These are phyloP conservation scores for Fopius arisanus DNA, from an alignment of 1,140 invertebrate genomes.

Conservation along the genomic window DNA sequence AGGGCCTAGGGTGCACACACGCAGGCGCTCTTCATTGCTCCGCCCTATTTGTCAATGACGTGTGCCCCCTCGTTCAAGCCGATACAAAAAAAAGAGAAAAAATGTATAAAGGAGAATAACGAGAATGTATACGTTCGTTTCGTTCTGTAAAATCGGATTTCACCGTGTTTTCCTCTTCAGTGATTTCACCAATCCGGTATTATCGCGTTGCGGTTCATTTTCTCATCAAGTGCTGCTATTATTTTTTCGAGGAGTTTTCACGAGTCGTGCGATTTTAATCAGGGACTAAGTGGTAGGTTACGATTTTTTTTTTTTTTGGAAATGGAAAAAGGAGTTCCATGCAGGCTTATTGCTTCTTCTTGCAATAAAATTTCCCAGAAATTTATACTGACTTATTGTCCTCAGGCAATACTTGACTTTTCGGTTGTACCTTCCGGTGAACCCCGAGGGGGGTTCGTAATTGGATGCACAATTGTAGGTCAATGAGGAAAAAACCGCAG, in stretches of 20 bases:
- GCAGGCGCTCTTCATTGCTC: conserved; percentile 16
- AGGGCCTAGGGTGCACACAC: neutral
- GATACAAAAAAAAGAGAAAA: conserved; percentile 38
- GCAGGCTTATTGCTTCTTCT: too few species aligned
- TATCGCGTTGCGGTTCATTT: neutral
- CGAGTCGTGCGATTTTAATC: too few species aligned
- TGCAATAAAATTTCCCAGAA: neutral
- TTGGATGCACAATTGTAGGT: neutral
- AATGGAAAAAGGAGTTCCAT: too few species aligned
- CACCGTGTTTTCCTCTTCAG: conserved; percentile 9
- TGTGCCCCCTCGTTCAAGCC: conserved; percentile 30
- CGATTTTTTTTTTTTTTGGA: too few species aligned
- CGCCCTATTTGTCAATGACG: conserved; percentile 31
- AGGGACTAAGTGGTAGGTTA: too few species aligned
- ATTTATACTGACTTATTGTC: neutral
- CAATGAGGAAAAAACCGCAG: conserved; percentile 3
- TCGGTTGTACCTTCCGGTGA: neutral
- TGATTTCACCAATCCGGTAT: conserved; percentile 1
- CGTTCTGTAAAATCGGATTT: conserved; percentile 47
- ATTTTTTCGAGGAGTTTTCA: neutral
- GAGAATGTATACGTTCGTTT: conserved; percentile 41
- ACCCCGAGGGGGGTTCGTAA: neutral
- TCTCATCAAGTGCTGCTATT: neutral
- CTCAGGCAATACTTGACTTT: neutral
- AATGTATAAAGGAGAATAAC: conserved; percentile 29